A percentile compares a stretch with the other conserved stretches of the same genome.
phyloP scores from a whole-genome alignment of 2,888 invertebrate genomes.

The Silvanus unidentatus region DNA sequence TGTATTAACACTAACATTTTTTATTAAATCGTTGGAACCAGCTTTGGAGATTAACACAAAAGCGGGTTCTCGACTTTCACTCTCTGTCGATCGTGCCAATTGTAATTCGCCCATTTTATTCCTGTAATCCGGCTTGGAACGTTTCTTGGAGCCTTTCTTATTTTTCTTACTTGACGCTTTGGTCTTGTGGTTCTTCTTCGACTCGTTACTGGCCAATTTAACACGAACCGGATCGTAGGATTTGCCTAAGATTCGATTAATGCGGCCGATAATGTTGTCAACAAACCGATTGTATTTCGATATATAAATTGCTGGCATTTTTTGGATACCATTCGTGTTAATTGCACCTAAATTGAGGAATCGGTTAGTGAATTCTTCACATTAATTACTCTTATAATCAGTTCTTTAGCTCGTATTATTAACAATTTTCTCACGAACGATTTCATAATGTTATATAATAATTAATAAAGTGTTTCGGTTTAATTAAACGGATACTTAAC shows the following conservation, averaged over 20 bases:
- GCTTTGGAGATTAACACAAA: conserved; percentile 41
- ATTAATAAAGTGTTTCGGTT: too few species aligned
- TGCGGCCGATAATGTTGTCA: conserved; percentile 73
- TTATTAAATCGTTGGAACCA: conserved; percentile 20
- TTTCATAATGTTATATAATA: too few species aligned
- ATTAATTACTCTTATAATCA: too few species aligned
- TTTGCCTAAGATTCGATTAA: conserved; percentile 71
- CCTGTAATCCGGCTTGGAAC: conserved; percentile 10
- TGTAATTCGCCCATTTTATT: conserved; percentile 43
- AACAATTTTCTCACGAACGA: too few species aligned
- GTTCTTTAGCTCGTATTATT: too few species aligned
- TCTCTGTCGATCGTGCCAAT: conserved; percentile 34
- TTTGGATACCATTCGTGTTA: conserved; percentile 36
- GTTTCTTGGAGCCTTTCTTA: conserved; percentile 28
- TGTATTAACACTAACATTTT: conserved; percentile 22
- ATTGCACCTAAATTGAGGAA: conserved; percentile 30
- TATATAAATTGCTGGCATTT: conserved; percentile 65
- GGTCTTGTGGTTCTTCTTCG: conserved; percentile 47
- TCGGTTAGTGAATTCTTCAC: too few species aligned
- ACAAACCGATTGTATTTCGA: conserved; percentile 81
- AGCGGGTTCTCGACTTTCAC: conserved; percentile 36
- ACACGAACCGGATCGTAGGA: conserved; percentile 84
- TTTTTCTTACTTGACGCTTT: conserved; percentile 42
- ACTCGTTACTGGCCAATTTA: conserved; percentile 54
- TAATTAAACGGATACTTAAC: too few species aligned